Evolutionary conservation across 2,888 invertebrate species (phyloP), one percentile per base, ranked within the genome.

Genomic region (Eubasilissa splendida): DNA sequence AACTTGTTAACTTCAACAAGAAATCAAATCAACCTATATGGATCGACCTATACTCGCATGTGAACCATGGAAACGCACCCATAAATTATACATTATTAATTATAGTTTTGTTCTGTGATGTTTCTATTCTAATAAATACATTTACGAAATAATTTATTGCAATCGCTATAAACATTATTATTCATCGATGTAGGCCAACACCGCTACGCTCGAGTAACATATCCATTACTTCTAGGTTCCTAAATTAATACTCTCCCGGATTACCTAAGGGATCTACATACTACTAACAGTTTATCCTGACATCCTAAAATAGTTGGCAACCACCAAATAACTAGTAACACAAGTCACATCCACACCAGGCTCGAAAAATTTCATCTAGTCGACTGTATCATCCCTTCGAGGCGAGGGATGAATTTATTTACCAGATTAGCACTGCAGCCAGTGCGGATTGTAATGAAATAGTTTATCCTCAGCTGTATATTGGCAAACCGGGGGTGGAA

Each of bases 401-500:
- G n/a, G n/a, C 42, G 70, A 12, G 70, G 52, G 50, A 9, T 10
- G n/a, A 33, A 63, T 33, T 63, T 63, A 4, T 7, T 7, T 10
- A 31, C 5, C 63, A n/a, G 3, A 2, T 63, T 10, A 31, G 33
- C 63, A n/a, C 5, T 2, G 31, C 12, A 31, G 33, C 31, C 22
- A 4, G 7, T 31, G n/a, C 50, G 74, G 22, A n/a, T 58, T 31
- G 14, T 50, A 77, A 71, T 77, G 71, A 59, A 77, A 77, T 77
- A 80, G 76, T 78, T 74, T 78, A 81, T 56, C 81, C 77, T 52
- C 22, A 14, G 77, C 50, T 76, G 66, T 68, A 68, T 52, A 74
- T 77, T 78, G 63, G 65, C 68, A 52, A 77, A 75, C 65, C 66
- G 73, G 60, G 78, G 53, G 73, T 14, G 70, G 71, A 54, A 42